A percentile compares a stretch with the other conserved stretches of the same genome.
Evolutionary conservation across 2,113 vertebrate species (phyloP).

Genomic region (Pelmatolapia mariae): DNA sequence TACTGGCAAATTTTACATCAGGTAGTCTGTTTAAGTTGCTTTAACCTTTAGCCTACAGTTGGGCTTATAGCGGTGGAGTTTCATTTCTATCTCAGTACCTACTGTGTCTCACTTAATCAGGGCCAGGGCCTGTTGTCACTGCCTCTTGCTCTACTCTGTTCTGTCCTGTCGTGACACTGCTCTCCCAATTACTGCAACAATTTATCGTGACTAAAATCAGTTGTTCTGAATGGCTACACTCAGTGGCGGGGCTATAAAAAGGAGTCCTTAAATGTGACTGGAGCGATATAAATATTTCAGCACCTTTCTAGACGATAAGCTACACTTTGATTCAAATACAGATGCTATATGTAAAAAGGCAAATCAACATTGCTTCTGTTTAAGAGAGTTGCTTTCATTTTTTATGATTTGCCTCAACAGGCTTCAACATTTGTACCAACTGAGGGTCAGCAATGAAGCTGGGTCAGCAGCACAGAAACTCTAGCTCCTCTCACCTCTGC

Average conservation of each 20-base stretch:
- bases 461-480: not conserved
- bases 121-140: not conserved
- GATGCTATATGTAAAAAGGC: not conserved
- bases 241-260: not conserved
- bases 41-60: not conserved
- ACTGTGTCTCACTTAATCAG: not conserved
- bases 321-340: not conserved
- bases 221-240: not conserved
- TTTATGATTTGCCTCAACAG: not conserved
- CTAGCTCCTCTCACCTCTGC: not conserved
- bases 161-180: not conserved
- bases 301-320: not conserved
- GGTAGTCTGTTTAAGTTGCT: not conserved
- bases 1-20: not conserved
- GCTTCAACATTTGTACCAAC: fast-evolving
- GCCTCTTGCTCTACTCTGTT: not conserved
- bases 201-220: not conserved
- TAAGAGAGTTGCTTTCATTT: not conserved
- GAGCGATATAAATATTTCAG: not conserved
- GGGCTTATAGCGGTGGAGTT: not conserved
- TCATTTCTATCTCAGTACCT: not conserved
- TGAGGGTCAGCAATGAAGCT: not conserved
- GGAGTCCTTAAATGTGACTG: not conserved
- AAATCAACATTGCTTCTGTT: not conserved
- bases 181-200: not conserved